These are phyloP conservation scores for Oncorhynchus tshawytscha DNA, from an alignment of 2,113 vertebrate genomes.

Conservation along the genomic window DNA sequence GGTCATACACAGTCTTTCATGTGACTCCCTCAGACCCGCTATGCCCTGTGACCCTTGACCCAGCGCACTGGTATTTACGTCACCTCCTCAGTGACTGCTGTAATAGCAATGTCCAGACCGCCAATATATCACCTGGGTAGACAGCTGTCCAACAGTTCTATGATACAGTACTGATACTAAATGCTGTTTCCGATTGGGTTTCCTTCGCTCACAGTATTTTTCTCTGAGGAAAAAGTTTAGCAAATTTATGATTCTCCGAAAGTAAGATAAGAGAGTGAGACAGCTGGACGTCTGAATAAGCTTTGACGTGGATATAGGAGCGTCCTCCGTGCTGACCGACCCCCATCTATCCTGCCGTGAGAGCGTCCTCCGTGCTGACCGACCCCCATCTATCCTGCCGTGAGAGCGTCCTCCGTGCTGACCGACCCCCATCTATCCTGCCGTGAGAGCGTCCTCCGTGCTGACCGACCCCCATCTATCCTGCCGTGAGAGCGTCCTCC, in stretches of 20 bases:
- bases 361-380: no score
- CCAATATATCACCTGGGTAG: conserved; percentile 45
- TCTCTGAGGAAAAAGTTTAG: not conserved
- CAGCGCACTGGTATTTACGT: conserved; percentile 46
- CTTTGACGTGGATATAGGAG: not conserved
- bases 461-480: no score
- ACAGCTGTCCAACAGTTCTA: not conserved
- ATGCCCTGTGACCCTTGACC: conserved; percentile 63
- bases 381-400: no score
- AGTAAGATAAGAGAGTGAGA: not conserved
- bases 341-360: not conserved
- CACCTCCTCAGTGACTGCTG: conserved; percentile 37
- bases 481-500: no score
- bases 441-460: no score
- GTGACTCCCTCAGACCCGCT: conserved; percentile 55
- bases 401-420: no score
- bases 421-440: no score
- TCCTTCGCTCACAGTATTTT: not conserved
- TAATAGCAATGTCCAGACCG: conserved; percentile 38
- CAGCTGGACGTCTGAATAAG: not conserved
- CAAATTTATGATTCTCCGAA: not conserved
- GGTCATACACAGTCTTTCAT: conserved; percentile 68
- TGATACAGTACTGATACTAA: not conserved
- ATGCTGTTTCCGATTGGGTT: not conserved
- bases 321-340: not conserved